Base-by-base conservation (phyloP, 2,888 invertebrate genomes). In the Itoplectis maculator region DNA sequence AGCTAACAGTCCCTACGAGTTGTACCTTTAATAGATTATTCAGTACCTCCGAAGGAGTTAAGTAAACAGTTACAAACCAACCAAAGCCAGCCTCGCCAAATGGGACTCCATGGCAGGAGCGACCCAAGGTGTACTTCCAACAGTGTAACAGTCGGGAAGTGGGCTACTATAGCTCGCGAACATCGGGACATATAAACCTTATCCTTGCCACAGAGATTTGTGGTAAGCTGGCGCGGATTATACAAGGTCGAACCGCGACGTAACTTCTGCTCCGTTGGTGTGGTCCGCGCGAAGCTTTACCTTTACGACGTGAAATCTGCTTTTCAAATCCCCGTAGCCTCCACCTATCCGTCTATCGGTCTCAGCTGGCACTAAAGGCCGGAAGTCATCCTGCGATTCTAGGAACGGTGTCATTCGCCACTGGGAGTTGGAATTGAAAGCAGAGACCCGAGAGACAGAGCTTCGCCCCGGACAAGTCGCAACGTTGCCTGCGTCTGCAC, bases 271-370 rank as follows among this genome's bases (percentile, higher is more conserved):
- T 42, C 15, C 29, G 56, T 13, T 11, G n/a, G n/a, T 59, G 47
- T 45, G 72, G 59, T 72, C 7, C 15, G 6, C 6, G 4, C 18
- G 7, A 8, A 54, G 45, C 45, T 35, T 47, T 20, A 45, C 72
- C 45, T 59, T 72, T 47, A 59, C 72, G 47, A 59, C 6, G 59
- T 29, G 45, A 59, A 72, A 45, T 72, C 56, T 59, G 72, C 72
- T 47, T 72, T 35, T 35, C 45, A 47, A 72, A 59, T 72, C 51
- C 68, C 37, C 56, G 40, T 56, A 29, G 18, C 56, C 59, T 72
- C 72, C 35, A n/a, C 35, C 9, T 42, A 23, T 59, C 5, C n/a
- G 23, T 15, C 29, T 40, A 29, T 59, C 59, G 20, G 6, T n/a
- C 8, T 29, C 11, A 45, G 15, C 18, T 20, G 5, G 47, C 18